These are phyloP conservation scores for Sitophilus oryzae DNA, from an alignment of 1,140 invertebrate genomes.

Conservation along the genomic window DNA sequence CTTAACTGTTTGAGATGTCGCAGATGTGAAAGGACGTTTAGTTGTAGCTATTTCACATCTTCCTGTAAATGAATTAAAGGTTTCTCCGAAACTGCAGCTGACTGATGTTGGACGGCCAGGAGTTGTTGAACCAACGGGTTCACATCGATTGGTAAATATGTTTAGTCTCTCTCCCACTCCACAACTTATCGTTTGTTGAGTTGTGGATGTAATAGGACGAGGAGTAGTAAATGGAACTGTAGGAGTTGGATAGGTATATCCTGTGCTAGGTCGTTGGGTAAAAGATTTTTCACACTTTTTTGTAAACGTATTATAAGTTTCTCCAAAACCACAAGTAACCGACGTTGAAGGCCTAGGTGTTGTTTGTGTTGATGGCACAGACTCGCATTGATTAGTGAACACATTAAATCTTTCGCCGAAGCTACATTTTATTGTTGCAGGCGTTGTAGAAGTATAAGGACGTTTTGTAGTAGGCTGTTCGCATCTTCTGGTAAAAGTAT, in stretches of 20 bases:
- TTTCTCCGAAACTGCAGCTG: not conserved
- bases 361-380: not conserved
- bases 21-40: not conserved
- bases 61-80: not conserved
- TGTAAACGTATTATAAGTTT: not conserved
- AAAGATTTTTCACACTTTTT: not conserved
- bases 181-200: not conserved
- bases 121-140: not conserved
- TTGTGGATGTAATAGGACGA: too few species aligned
- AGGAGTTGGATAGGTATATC: not conserved
- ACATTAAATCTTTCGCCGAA: not conserved
- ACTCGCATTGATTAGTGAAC: not conserved
- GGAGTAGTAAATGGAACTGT: not conserved
- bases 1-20: not conserved
- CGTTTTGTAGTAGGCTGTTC: too few species aligned
- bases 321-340: not conserved
- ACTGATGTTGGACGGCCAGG: not conserved
- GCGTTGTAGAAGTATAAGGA: not conserved
- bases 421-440: not conserved
- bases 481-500: not conserved
- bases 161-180: not conserved
- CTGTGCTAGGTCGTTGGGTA: not conserved
- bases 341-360: not conserved
- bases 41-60: not conserved
- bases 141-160: not conserved